Base-by-base conservation (phyloP, 1,140 invertebrate genomes). In the Araneus ventricosus region DNA sequence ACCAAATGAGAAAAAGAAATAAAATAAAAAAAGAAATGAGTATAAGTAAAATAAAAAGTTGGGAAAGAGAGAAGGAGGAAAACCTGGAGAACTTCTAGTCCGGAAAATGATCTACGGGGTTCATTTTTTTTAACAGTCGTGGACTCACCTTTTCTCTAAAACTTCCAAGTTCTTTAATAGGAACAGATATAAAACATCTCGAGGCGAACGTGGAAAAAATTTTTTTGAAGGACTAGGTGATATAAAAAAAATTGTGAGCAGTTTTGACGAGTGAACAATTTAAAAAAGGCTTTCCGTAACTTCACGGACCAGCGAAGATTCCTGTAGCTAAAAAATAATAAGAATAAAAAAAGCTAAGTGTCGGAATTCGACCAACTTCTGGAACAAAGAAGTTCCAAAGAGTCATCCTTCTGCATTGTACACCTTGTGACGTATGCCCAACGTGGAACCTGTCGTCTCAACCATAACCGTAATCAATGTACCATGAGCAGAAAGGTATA, bases 391-490 rank as follows among this genome's bases (percentile, higher is more conserved):
- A 86, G 79, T 88, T 80, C 61, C 30, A 61, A 87, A 52, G 84
- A 85, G 41, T 59, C 34, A 86, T 92, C 82, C 27, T 17, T 91
- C 79, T 67, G n/a, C 30, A 63, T n/a, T 6, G 30, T 4, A 37
- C 30, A 75, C 20, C 27, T 34, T 70, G 17, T 92, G 90, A 92
- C 90, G 90, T 92, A 86, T 92, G 63, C 86, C 39, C 80, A 30
- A 10, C 20, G 45, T 24, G 59, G 84, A 39, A 41, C 59, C 79
- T 82, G 52, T 84, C 91, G 63, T 17, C 41, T 70, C 24, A 57
- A 80, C 91, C 85, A 87, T 88, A 93, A 93, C 91, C 85, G 63
- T 86, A 80, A 79, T 70, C 91, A 93, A 88, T 93, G 91, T 61
- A 93, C 63, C 91, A 70, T 86, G 59, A 86, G 37, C 20, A 75